These are phyloP conservation scores for Brachystomella parvula DNA, from an alignment of 1,140 invertebrate genomes.

Conservation along the genomic window DNA sequence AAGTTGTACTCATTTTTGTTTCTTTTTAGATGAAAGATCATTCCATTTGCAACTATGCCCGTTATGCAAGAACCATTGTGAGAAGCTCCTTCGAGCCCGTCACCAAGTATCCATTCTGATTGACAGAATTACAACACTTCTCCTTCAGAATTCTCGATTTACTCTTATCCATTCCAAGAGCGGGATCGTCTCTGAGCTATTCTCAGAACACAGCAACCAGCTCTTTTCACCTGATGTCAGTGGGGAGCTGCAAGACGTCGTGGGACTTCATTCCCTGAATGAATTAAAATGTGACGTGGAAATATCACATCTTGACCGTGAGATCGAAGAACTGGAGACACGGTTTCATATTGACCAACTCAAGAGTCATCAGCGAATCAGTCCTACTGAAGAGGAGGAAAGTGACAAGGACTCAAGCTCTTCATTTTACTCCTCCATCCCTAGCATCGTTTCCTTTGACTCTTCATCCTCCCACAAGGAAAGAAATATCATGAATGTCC, in stretches of 20 bases:
- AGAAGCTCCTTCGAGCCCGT: constrained; percentile 7
- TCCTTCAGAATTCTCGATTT: constrained; percentile 16
- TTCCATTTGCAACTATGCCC: constrained; percentile 18
- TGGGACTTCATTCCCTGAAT: background rate
- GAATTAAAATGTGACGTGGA: background rate
- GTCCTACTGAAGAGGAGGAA: background rate
- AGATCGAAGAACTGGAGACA: background rate
- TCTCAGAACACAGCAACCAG: background rate
- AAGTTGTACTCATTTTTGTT: background rate
- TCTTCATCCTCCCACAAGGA: background rate
- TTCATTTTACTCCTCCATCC: background rate
- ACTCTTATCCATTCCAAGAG: constrained; percentile 10
- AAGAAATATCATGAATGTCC: constrained; percentile 1
- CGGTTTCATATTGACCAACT: background rate
- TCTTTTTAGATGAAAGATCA: constrained; percentile 8
- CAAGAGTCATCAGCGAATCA: background rate
- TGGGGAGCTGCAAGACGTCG: background rate
- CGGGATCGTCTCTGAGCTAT: constrained; percentile 12
- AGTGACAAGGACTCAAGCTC: background rate
- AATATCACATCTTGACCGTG: background rate
- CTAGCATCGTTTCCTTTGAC: background rate
- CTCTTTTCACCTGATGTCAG: background rate
- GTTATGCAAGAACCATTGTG: constrained; percentile 20
- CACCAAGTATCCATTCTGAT: constrained; percentile 21
- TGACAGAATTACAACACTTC: constrained; percentile 21